Evolutionary conservation across 1,140 invertebrate genomes (phyloP), one percentile per base, ranked within the genome.

Genomic region (Thaumetopoea pityocampa): DNA sequence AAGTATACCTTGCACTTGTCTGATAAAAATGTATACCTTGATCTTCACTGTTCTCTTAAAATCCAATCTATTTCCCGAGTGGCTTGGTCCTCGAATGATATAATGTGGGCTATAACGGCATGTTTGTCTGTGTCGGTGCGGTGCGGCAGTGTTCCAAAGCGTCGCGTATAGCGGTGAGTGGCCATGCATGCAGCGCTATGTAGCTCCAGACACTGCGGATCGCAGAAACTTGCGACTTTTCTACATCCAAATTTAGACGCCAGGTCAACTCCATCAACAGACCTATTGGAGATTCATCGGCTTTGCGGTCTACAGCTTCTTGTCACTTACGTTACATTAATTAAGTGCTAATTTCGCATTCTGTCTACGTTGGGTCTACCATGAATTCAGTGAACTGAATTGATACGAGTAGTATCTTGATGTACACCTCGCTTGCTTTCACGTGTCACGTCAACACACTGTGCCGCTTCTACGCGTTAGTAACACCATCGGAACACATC

Each of bases 121-220:
- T 84, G 80, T 84, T 83, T 84, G 66, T 84, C 71, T 83, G 64
- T 78, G 68, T 53, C 71, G 80, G 77, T 80, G 76, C 76, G 67
- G 73, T 66, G 65, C 67, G 85, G 87, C 90, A 95, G 93, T 94
- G 92, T 95, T 95, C 92, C 93, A 95, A 91, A 94, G 92, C 88
- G 93, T 95, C 91, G 93, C 93, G 87, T 95, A 94, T 89, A 94
- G 93, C 86, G 93, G 93, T 95, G 93, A 95, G 93, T 93, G 87
- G 86, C 48, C 53, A 57, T 71, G 72, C 73, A 77, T 82, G 78
- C 45, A 49, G 59, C 60, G 53, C 57, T 67, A 57, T 18, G 27
- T 59, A 54, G 61, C 58, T 62, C 55, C 28, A 28, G 29, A 12
- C 6, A 11, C 24, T 24, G 15, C 14, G 22, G 6, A 24, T 11